Evolutionary conservation across 2,113 vertebrate genomes (phyloP).

Genomic region (Pseudorhombus dupliciocellatus): DNA sequence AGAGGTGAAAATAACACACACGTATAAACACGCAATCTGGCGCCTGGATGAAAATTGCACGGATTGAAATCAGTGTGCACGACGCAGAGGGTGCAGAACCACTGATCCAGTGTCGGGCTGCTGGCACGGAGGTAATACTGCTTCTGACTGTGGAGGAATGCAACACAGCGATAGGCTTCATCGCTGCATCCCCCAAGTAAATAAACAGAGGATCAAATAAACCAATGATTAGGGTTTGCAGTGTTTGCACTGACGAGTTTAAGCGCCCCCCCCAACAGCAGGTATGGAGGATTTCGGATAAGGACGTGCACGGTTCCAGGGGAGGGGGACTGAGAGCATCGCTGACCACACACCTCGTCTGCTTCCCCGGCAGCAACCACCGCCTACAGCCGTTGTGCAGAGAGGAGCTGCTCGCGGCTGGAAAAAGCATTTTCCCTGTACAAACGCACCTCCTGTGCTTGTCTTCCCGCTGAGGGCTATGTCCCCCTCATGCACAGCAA

Average conservation of each 20-base stretch:
- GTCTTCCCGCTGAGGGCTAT: fast-evolving
- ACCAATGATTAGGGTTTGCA: background rate
- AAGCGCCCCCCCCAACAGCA: conserved; percentile 13
- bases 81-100: background rate
- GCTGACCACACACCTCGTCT: conserved; percentile 42
- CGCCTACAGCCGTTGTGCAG: conserved; percentile 3
- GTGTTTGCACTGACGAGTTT: conserved; percentile 21
- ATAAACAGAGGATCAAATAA: conserved; percentile 26
- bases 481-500: background rate
- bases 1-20: background rate
- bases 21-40: background rate
- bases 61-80: conserved; percentile 18
- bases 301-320: background rate
- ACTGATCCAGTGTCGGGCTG: conserved; percentile 29
- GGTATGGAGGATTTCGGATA: background rate
- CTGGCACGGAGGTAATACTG: conserved; percentile 37
- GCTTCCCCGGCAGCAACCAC: conserved; percentile 19
- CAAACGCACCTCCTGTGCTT: background rate
- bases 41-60: background rate
- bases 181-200: background rate
- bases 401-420: background rate
- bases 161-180: conserved; percentile 36
- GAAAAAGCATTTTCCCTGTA: background rate
- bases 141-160: conserved; percentile 70
- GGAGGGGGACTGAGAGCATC: background rate